phyloP scores from a whole-genome alignment of 2,888 invertebrate species.

The Metalampra italica region DNA sequence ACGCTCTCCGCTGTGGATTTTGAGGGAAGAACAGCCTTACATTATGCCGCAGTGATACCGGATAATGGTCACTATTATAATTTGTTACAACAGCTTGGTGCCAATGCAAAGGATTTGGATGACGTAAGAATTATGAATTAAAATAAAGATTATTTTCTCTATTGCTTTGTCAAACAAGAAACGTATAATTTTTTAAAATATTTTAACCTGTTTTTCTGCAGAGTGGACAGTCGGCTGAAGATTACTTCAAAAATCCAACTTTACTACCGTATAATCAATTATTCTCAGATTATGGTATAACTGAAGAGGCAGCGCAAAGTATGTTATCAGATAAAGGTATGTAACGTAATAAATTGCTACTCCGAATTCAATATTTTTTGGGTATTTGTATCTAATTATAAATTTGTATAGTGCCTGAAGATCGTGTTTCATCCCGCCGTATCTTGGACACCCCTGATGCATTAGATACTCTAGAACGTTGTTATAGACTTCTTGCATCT shows the following conservation, averaged over 20 bases:
- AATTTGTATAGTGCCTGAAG: conserved; percentile 82
- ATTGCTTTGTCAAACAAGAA: too few relatives aligned
- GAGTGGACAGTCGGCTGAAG: conserved; percentile 89
- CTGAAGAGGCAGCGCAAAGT: conserved; percentile 81
- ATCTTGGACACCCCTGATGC: conserved; percentile 84
- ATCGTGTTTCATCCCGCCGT: conserved; percentile 85
- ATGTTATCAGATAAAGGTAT: conserved; percentile 90
- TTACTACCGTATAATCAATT: conserved; percentile 84
- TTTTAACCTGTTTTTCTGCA: conserved; percentile 43
- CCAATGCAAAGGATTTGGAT: conserved; percentile 89
- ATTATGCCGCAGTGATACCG: conserved; percentile 90
- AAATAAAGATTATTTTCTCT: too few relatives aligned
- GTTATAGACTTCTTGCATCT: conserved; percentile 84
- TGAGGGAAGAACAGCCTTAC: conserved; percentile 90
- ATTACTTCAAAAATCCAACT: conserved; percentile 83
- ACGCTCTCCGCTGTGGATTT: conserved; percentile 88
- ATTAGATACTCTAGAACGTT: conserved; percentile 85
- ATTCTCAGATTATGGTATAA: conserved; percentile 83
- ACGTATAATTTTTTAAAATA: too few relatives aligned
- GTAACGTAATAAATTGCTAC: conserved; percentile 17
- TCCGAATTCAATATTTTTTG: not conserved
- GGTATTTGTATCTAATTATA: conserved; percentile 6
- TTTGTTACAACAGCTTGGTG: conserved; percentile 90
- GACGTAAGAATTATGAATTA: conserved; percentile 81
- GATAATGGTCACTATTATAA: conserved; percentile 94